Base-by-base conservation (phyloP, 2,113 vertebrate species). In the Polyodon spathula region DNA sequence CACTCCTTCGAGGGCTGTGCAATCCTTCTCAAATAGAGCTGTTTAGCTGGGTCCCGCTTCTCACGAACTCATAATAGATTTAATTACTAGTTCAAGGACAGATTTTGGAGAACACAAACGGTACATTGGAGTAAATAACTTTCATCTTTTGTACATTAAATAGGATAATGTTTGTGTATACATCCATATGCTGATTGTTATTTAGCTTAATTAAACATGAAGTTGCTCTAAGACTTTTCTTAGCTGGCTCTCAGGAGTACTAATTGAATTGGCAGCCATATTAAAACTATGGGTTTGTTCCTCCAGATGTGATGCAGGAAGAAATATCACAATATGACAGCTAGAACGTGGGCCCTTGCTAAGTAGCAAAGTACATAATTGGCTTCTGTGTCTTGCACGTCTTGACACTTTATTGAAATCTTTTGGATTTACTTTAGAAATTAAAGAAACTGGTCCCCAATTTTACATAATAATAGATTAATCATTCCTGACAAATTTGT, bases 291-390 rank as follows among this genome's bases (percentile, higher is more conserved):
- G 12, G 12, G 2, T 44, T n/a, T 44, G 7, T 8, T 8, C 43
- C 12, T 44, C 43, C 43, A 44, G 43, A 44, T 44, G 43, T 44
- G 12, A 44, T 44, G 43, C 43, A 44, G 43, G 43, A 44, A 7
- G 12, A 12, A 8, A 44, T 44, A 44, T 44, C 43, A 8, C 12
- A 39, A 53, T 48, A 64, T 54, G 52, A 56, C 63, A 52, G 40
- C 38, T 14, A n/a, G 27, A 15, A 16, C 6, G 42, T 39, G 58
- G 51, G 63, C 37, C 38, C 7, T 44, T 44, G 43, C 12, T 44
- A 44, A 44, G 43, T 44, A 7, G 12, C 43, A 44, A 7, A 7
- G 43, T 8, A 44, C 12, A 44, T 44, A 44, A 44, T 8, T 44
- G 43, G 43, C 43, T 44, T 44, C 43, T 44, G 12, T 44, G 12